Conservation (phyloP, 2,113 vertebrate genomes). For the Python bivittatus region DNA sequence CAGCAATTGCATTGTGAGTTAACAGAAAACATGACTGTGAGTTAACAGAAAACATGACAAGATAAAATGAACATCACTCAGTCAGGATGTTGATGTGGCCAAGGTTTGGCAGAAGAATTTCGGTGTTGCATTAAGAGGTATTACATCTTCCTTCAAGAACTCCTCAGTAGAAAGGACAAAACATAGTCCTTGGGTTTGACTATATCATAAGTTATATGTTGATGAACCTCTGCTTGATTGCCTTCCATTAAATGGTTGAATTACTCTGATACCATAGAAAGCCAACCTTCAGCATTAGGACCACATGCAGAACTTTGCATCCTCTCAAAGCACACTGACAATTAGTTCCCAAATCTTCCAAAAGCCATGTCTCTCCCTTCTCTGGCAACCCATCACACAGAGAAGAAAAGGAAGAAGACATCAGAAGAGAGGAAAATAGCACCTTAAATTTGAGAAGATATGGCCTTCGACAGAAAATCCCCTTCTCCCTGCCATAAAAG, state of each 20-base stretch:
- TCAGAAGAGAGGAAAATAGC: too few relatives aligned
- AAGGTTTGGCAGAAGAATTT: neutral
- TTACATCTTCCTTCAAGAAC: neutral
- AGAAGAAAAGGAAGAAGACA: too few relatives aligned
- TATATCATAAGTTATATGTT: neutral
- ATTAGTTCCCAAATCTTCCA: neutral
- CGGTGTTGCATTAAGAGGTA: neutral
- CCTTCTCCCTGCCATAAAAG: too few relatives aligned
- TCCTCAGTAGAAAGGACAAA: neutral
- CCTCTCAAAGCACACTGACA: neutral
- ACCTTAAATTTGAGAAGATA: too few relatives aligned
- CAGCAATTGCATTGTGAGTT: neutral
- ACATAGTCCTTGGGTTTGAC: neutral
- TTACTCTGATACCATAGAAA: neutral
- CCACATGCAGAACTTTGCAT: neutral
- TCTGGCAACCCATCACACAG: too few relatives aligned
- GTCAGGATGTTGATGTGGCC: neutral
- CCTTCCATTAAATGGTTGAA: neutral
- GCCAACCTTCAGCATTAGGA: neutral
- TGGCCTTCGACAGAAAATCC: too few relatives aligned
- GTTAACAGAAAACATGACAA: neutral
- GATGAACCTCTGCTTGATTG: neutral
- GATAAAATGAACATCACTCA: neutral
- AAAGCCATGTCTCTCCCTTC: neutral
- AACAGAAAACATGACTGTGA: neutral